Evolutionary conservation across 2,113 vertebrate genomes (phyloP), one percentile per base, ranked within the genome.

Genomic region (Poeciliopsis prolifica): DNA sequence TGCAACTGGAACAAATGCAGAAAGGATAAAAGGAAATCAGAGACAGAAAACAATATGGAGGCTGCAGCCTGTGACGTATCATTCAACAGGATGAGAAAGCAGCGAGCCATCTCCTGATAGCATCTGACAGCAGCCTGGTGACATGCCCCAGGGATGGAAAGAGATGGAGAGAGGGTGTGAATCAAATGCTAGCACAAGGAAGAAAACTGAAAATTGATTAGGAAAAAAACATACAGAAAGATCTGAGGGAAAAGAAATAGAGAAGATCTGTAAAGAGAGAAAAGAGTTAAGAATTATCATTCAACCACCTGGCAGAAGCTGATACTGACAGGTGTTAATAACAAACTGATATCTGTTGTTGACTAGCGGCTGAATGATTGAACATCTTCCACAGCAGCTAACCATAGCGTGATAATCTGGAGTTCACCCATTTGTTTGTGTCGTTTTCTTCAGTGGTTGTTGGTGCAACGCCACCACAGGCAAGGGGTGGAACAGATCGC

Each of bases 61-160:
- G 61, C 8, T 1, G n/a, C 6, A 61, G 65, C 48, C 58, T 70
- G 17, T 64, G 58, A 74, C 68, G 28, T 1, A 74, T 66, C 61
- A 74, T 35, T 48, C 19, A 4, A 5, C 28, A 15, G 26, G 69
- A 67, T 10, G 19, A 70, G 62, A 69, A 63, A 48, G 68, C 72
- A 81, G 65, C 58, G 64, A 29, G 65, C 48, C 69, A 5, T 82
- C 80, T 17, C 63, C 51, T 65, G 74, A 86, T 86, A 75, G 69
- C 31, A 77, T 83, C 80, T 72, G 74, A 80, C 80, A 75, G 70
- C 77, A 61, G 74, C 74, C 71, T 70, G 61, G 61, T 11, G 13
- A 69, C 40, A 35, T 1, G 67, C 77, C 84, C 8, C 26, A 75
- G 74, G 80, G 70, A 79, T 3, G 33, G 30, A 61, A 65, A 28